phyloP scores from a whole-genome alignment of 2,888 invertebrate genomes.

The Bombylius major region DNA sequence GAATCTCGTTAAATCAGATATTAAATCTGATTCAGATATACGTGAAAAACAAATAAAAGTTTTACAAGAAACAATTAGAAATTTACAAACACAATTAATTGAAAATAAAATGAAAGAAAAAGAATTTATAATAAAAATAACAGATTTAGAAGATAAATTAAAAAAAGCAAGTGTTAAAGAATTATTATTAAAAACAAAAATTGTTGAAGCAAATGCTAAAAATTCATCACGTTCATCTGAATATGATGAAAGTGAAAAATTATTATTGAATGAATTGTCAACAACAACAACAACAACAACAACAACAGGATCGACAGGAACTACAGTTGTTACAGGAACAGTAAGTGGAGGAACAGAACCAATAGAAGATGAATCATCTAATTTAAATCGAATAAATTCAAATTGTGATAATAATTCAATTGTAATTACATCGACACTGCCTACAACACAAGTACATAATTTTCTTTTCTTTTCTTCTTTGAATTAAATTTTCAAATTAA shows the following conservation, averaged over 20 bases:
- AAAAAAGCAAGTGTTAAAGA: slow-evolving; percentile 35
- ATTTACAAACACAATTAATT: slow-evolving; percentile 35
- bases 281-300: neutral
- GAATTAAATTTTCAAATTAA: neutral
- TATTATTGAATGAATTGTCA: neutral
- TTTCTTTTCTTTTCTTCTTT: too few relatives aligned
- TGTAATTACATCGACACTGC: neutral
- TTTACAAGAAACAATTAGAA: slow-evolving; percentile 36
- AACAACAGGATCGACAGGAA: neutral
- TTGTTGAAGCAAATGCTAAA: slow-evolving; percentile 22
- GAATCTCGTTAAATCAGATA: slow-evolving; percentile 71
- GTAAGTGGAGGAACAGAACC: neutral
- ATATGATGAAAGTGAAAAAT: slow-evolving; percentile 17
- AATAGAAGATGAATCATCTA: too few relatives aligned
- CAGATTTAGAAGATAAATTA: slow-evolving; percentile 30
- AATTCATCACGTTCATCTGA: slow-evolving; percentile 20
- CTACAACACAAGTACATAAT: neutral
- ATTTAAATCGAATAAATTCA: too few relatives aligned
- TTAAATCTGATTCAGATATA: slow-evolving; percentile 62
- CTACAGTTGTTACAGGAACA: neutral
- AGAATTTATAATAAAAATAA: slow-evolving; percentile 28
- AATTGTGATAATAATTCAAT: neutral
- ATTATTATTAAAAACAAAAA: slow-evolving; percentile 34
- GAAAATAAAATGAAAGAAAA: slow-evolving; percentile 34
- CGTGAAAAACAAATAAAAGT: slow-evolving; percentile 74